Base-by-base conservation (phyloP, 2,113 vertebrate species). In the Ascaphus truei region DNA sequence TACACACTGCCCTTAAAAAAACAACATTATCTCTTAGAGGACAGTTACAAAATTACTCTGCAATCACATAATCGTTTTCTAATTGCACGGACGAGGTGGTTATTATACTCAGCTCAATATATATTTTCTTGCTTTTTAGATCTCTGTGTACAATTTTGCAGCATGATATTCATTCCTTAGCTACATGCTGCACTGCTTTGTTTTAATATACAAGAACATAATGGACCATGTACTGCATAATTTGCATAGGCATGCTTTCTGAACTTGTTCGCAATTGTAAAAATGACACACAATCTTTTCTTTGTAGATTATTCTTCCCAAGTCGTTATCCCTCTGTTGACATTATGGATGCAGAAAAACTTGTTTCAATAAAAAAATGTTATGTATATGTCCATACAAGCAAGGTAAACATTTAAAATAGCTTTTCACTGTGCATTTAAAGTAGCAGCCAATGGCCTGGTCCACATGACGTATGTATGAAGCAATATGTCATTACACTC, bases 21-120 rank as follows among this genome's bases (percentile, higher is more conserved):
- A 39, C 33, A 58, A 47, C 31, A 15, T 6, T 7, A 15, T 29
- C 4, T 58, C 22, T 48, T 18, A 36, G n/a, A 43, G 29, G 39
- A 47, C 53, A 47, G 16, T 34, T 20, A 48, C 53, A 34, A 58
- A 58, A 59, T 68, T 50, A 59, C 36, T 66, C 36, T 55, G 48
- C 36, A 31, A 66, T 47, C 58, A 11, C 30, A 30, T 68, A 68
- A 68, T 68, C 58, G 53, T 68, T 59, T 37, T 26, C 25, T 48
- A 68, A 68, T 68, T 58, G 58, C 7, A 36, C 39, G 26, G 47
- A 58, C 26, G 9, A 37, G 43, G 31, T 26, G 43, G 31, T 26
- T 59, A 59, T 59, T 68, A 36, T 6, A 23, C 10, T 58, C 22
- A 36, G 7, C 16, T 29, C 22, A 7, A 8, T 8, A 27, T 20